Evolutionary conservation across 2,888 invertebrate genomes (phyloP).

Genomic region (Marronus borbonicus): DNA sequence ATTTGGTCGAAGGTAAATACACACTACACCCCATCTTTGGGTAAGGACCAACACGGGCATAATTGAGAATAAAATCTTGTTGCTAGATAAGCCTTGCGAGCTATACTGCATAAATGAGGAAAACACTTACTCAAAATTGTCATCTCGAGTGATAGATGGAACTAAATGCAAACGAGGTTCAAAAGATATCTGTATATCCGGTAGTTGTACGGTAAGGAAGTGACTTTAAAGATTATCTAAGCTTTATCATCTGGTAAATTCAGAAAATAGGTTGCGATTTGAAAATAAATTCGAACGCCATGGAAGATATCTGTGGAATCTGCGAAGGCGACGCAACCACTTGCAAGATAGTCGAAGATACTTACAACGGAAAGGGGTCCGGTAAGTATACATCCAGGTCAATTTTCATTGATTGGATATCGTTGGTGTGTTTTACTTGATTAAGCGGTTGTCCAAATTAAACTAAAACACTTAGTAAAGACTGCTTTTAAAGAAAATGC

Average conservation of each 20-base stretch:
- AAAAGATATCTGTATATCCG: slow-evolving; percentile 77
- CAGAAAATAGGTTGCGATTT: slow-evolving; percentile 81
- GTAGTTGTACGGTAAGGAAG: slow-evolving; percentile 75
- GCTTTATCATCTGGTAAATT: slow-evolving; percentile 42
- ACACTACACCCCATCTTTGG: not conserved
- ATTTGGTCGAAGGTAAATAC: slow-evolving; percentile 66
- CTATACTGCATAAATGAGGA: slow-evolving; percentile 77
- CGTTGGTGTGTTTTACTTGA: not conserved
- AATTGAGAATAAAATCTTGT: not conserved
- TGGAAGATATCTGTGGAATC: slow-evolving; percentile 79
- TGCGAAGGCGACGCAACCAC: slow-evolving; percentile 80
- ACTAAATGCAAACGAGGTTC: slow-evolving; percentile 77
- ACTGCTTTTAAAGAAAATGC: no score
- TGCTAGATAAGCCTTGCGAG: slow-evolving; percentile 73
- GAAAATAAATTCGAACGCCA: slow-evolving; percentile 76
- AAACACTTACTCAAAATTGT: slow-evolving; percentile 74
- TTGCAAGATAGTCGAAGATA: slow-evolving; percentile 74
- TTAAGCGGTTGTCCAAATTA: not conserved
- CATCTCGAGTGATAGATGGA: slow-evolving; percentile 76
- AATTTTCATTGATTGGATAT: no score
- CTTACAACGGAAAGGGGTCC: slow-evolving; percentile 69
- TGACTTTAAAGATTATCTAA: slow-evolving; percentile 4
- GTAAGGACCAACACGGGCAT: not conserved
- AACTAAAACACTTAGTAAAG: not conserved
- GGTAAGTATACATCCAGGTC: slow-evolving; percentile 55